These are phyloP conservation scores for Leptoclinus maculatus DNA, from an alignment of 2,797 vertebrate species.

Conservation along the genomic window DNA sequence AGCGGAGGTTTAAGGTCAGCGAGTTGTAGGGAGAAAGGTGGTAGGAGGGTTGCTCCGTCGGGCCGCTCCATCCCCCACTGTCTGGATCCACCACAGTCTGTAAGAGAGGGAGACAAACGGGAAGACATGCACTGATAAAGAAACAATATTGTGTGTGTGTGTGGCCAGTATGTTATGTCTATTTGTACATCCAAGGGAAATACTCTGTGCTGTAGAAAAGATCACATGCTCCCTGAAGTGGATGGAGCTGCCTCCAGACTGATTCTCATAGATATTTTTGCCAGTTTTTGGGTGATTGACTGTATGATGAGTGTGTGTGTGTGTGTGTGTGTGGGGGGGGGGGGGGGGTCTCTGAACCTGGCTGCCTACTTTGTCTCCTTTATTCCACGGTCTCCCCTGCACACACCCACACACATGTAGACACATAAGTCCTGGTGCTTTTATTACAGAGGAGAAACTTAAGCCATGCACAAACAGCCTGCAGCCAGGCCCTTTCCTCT, in stretches of 20 bases:
- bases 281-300: conserved; percentile 31
- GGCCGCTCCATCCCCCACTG: conserved; percentile 65
- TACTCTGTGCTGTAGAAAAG: conserved; percentile 16
- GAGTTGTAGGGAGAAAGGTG: conserved; percentile 19
- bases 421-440: conserved; percentile 65
- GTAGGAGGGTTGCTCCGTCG: conserved; percentile 18
- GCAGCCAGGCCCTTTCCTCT: conserved; percentile 63
- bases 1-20: conserved; percentile 27
- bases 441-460: conserved; percentile 80
- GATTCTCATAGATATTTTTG: conserved; percentile 8
- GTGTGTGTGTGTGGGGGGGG: conserved; percentile 16
- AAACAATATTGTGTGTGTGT: conserved; percentile 17
- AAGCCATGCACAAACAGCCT: conserved; percentile 81
- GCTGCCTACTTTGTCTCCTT: conserved; percentile 60
- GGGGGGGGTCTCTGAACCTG: conserved; percentile 41
- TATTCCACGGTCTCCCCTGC: conserved; percentile 44
- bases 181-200: conserved; percentile 19
- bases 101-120: conserved; percentile 43
- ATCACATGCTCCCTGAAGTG: conserved; percentile 19
- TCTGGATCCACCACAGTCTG: conserved; percentile 54
- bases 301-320: conserved; percentile 56
- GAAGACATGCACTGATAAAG: conserved; percentile 24
- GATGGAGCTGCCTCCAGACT: conserved; percentile 23
- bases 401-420: conserved; percentile 49
- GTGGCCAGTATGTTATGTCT: conserved; percentile 55